Conservation (phyloP, 2,113 vertebrate species). For the Crotophaga sulcirostris region DNA sequence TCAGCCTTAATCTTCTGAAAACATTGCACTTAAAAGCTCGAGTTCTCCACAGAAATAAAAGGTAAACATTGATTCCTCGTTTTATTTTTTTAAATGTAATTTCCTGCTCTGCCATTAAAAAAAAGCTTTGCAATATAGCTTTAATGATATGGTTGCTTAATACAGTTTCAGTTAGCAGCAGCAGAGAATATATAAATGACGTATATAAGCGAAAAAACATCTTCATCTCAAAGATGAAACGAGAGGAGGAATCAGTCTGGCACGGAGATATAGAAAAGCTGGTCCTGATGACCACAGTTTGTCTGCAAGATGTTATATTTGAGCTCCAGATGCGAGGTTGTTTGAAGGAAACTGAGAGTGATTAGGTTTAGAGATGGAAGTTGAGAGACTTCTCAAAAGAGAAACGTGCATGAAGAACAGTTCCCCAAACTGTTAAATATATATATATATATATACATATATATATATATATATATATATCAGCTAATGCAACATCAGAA, state of each 20-base stretch:
- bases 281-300: not conserved
- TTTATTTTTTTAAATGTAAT: not conserved
- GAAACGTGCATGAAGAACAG: not conserved
- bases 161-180: not conserved
- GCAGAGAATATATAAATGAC: not conserved
- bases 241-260: not conserved
- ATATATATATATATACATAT: too few relatives aligned
- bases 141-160: not conserved
- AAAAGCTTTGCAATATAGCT: not conserved
- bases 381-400: not conserved
- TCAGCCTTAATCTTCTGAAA: not conserved
- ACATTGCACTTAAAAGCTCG: not conserved
- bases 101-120: not conserved
- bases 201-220: not conserved
- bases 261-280: not conserved
- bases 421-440: not conserved
- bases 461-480: rapidly evolving
- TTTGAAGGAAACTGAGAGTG: not conserved
- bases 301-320: not conserved
- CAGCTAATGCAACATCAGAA: not conserved
- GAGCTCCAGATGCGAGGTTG: not conserved
- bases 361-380: not conserved
- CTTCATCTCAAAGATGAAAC: not conserved
- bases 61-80: not conserved
- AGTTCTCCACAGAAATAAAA: not conserved